phyloP scores from a whole-genome alignment of 2,797 vertebrate species.

The Anguilla megastoma region DNA sequence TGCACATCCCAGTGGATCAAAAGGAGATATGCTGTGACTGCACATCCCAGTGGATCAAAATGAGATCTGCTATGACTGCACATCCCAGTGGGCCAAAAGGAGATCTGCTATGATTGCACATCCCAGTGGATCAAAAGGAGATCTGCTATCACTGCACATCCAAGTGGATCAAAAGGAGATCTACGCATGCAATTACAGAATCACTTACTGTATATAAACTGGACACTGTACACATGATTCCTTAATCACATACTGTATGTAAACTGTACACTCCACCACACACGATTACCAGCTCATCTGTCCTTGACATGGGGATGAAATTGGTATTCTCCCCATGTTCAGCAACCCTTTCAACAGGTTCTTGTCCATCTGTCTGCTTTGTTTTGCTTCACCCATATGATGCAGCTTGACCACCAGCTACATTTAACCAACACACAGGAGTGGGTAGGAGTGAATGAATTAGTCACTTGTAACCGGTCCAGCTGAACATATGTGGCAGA shows the following conservation, averaged over 20 bases:
- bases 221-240: background rate
- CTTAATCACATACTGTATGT: background rate
- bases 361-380: background rate
- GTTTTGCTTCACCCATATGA: background rate
- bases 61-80: background rate
- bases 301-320: background rate
- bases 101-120: background rate
- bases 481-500: background rate
- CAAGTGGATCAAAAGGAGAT: background rate
- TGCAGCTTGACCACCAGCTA: background rate
- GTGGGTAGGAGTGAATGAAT: background rate
- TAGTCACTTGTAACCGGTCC: background rate
- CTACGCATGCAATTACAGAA: conserved; percentile 9
- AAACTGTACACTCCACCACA: background rate
- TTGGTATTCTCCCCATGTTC: background rate
- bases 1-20: background rate
- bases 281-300: background rate
- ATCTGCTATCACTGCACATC: background rate
- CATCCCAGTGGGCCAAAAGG: background rate
- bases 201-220: background rate
- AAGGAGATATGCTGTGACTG: background rate
- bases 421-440: background rate
- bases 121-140: background rate
- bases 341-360: too few relatives aligned
- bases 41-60: conserved; percentile 25